Percentiles rank a stretch among this genome's conserved stretches.
These are phyloP conservation scores for Drosophila koepferae DNA, from an alignment of 2,888 invertebrate genomes.

Conservation along the genomic window DNA sequence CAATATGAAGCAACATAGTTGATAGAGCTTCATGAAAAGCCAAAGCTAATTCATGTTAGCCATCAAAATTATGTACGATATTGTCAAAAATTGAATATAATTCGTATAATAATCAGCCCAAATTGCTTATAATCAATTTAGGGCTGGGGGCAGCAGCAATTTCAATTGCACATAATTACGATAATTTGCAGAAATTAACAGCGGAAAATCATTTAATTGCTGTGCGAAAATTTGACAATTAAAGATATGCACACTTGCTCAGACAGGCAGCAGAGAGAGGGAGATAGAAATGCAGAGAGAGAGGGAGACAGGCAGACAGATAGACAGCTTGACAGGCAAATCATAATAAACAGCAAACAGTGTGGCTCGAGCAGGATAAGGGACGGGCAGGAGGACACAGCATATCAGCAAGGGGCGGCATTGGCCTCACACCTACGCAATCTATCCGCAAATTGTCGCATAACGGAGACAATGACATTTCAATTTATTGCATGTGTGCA, in stretches of 20 bases:
- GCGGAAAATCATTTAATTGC: slow-evolving; percentile 56
- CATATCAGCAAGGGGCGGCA: background rate
- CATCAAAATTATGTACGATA: background rate
- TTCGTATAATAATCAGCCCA: background rate
- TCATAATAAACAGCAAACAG: slow-evolving; percentile 66
- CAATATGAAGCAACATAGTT: no score
- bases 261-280: background rate
- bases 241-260: slow-evolving; percentile 25
- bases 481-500: slow-evolving; percentile 53
- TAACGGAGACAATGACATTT: slow-evolving; percentile 53
- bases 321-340: slow-evolving; percentile 36
- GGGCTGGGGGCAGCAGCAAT: slow-evolving; percentile 6
- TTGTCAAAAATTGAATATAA: background rate
- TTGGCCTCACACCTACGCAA: background rate
- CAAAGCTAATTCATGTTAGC: background rate
- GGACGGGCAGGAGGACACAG: background rate
- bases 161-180: slow-evolving; percentile 38
- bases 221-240: slow-evolving; percentile 25
- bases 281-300: slow-evolving; percentile 20
- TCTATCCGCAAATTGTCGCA: slow-evolving; percentile 27
- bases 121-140: background rate
- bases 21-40: background rate
- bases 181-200: slow-evolving; percentile 62
- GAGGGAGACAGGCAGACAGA: background rate
- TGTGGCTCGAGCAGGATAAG: slow-evolving; percentile 22